Conservation (phyloP, 1,140 invertebrate genomes). For the Halesus radiatus region DNA sequence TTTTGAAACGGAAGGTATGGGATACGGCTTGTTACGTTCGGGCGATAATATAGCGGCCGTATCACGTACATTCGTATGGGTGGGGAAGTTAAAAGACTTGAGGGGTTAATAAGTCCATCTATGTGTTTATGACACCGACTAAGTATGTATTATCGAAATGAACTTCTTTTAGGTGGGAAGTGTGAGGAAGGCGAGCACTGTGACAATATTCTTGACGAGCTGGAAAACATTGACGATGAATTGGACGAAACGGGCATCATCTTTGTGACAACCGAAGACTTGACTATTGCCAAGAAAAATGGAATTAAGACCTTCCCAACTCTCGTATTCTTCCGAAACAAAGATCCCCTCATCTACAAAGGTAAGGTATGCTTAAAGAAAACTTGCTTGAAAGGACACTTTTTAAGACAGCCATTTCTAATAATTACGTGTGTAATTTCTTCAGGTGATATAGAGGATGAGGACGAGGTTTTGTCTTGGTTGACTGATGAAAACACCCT, state of each 20-base stretch:
- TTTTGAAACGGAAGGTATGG: too few relatives aligned
- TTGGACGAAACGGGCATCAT: constrained; percentile 93
- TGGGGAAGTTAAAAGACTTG: too few relatives aligned
- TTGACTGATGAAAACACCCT: constrained; percentile 92
- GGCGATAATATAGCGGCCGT: too few relatives aligned
- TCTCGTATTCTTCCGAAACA: constrained; percentile 92
- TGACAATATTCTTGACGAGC: constrained; percentile 85
- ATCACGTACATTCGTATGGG: too few relatives aligned
- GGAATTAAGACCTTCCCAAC: constrained; percentile 88
- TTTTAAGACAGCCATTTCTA: background rate
- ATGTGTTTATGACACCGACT: too few relatives aligned
- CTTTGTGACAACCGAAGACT: constrained; percentile 93
- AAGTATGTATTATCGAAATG: background rate
- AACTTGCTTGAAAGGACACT: background rate
- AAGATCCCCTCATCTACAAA: constrained; percentile 84
- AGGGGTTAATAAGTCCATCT: background rate
- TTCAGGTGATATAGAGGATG: constrained; percentile 87
- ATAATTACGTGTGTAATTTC: background rate
- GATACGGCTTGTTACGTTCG: too few relatives aligned
- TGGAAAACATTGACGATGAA: constrained; percentile 95
- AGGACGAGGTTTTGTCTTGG: constrained; percentile 92
- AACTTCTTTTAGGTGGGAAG: constrained; percentile 75
- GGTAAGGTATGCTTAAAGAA: constrained; percentile 57
- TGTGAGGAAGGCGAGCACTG: constrained; percentile 91
- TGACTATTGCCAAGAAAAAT: constrained; percentile 84